Percentiles rank a stretch among this genome's conserved stretches.
Evolutionary conservation across 2,113 vertebrate genomes (phyloP).

Genomic region (Perccottus glenii): DNA sequence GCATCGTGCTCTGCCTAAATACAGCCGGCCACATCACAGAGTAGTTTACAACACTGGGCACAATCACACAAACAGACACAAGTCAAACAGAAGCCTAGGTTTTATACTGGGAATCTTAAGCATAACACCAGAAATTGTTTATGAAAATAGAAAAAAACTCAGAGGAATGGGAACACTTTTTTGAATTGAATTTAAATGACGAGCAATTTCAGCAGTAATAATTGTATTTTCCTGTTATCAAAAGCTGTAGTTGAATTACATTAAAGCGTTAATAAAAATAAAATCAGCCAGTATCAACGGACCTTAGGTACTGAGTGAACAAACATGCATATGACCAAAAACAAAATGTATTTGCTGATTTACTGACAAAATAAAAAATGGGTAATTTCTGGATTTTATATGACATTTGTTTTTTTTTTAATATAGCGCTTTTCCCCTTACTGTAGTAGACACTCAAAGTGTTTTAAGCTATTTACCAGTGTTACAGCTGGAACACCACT

Average conservation of each 20-base stretch:
- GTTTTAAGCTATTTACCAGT: too few relatives aligned
- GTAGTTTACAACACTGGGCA: constrained; percentile 64
- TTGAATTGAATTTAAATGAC: not conserved
- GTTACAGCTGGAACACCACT: too few relatives aligned
- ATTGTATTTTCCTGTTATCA: not conserved
- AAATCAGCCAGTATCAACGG: too few relatives aligned
- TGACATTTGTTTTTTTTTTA: too few relatives aligned
- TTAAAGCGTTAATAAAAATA: too few relatives aligned
- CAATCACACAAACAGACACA: constrained; percentile 42
- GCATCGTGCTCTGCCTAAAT: constrained; percentile 40
- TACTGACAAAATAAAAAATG: too few relatives aligned
- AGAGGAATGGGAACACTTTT: not conserved
- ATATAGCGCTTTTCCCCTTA: too few relatives aligned
- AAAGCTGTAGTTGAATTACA: not conserved
- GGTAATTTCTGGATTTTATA: too few relatives aligned
- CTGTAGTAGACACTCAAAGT: too few relatives aligned
- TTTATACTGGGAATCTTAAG: not conserved
- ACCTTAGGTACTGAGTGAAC: not conserved
- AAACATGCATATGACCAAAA: not conserved
- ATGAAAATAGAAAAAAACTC: not conserved
- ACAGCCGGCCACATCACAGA: constrained; percentile 63
- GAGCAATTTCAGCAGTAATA: not conserved
- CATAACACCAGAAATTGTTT: not conserved
- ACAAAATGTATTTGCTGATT: too few relatives aligned
- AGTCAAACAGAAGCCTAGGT: not conserved